These are phyloP conservation scores for Triops longicaudatus DNA, from an alignment of 1,140 invertebrate genomes.

Conservation along the genomic window DNA sequence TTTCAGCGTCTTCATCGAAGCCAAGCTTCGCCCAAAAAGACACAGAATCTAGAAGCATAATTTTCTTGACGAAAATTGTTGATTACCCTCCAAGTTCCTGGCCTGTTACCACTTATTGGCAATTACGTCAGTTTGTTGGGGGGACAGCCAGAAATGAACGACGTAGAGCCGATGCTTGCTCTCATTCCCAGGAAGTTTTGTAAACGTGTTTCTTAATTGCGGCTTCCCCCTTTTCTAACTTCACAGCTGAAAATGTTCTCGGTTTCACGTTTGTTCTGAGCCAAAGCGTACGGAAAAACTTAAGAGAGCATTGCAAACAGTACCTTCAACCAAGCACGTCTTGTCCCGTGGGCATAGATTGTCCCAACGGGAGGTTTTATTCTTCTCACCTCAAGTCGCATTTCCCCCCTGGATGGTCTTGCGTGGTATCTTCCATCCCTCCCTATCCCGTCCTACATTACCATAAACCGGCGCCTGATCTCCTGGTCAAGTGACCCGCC, in stretches of 20 bases:
- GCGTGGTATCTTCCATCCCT: neutral
- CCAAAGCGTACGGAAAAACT: constrained; percentile 60
- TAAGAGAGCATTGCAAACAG: constrained; percentile 64
- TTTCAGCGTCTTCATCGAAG: neutral
- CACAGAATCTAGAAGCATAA: neutral
- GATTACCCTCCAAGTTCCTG: neutral
- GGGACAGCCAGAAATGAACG: neutral
- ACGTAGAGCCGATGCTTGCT: neutral
- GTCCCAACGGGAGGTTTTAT: constrained; percentile 45
- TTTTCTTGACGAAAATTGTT: neutral
- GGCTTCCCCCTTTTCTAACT: neutral
- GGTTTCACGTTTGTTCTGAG: constrained; percentile 60
- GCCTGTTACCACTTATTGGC: no score
- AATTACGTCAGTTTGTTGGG: no score
- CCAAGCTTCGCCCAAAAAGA: constrained; percentile 26
- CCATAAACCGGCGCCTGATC: neutral
- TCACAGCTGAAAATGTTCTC: constrained; percentile 51
- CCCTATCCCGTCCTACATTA: constrained; percentile 7
- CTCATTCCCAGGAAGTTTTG: neutral
- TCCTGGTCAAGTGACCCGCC: neutral
- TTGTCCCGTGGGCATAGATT: constrained; percentile 48
- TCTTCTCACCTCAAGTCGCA: constrained; percentile 26
- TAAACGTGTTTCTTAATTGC: neutral
- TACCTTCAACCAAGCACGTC: constrained; percentile 60
- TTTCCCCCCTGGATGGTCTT: neutral